phyloP scores from a whole-genome alignment of 2,888 invertebrate species.

The Harpagoxenus sublaevis region DNA sequence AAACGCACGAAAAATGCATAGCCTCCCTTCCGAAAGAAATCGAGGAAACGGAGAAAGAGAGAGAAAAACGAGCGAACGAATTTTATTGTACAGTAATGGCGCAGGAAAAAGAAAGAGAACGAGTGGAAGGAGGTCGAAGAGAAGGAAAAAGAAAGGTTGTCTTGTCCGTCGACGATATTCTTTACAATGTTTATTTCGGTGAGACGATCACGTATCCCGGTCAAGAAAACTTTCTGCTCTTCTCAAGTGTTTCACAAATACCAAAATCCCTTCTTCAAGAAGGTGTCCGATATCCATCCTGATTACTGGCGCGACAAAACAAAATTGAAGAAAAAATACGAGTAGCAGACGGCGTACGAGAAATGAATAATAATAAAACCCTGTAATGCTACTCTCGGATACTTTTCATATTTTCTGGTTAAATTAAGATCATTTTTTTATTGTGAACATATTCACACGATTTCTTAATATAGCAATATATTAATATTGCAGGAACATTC shows the following conservation, averaged over 20 bases:
- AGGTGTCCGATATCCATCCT: constrained; percentile 43
- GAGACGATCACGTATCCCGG: constrained; percentile 63
- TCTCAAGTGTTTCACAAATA: constrained; percentile 47
- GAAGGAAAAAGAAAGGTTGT: constrained; percentile 17
- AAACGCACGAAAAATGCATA: constrained; percentile 84
- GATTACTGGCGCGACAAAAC: constrained; percentile 15
- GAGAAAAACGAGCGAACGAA: not conserved
- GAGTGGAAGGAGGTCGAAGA: constrained; percentile 10
- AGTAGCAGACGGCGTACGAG: constrained; percentile 1
- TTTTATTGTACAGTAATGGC: constrained; percentile 25
- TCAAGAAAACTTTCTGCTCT: constrained; percentile 67
- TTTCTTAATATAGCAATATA: not conserved
- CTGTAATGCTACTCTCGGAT: not conserved
- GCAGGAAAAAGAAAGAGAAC: constrained; percentile 10
- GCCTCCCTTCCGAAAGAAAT: constrained; percentile 77
- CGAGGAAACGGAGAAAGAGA: constrained; percentile 53
- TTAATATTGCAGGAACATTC: not conserved
- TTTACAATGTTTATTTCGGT: constrained; percentile 70
- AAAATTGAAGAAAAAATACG: constrained; percentile 38
- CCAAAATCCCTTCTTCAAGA: constrained; percentile 37
- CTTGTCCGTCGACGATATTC: constrained; percentile 60
- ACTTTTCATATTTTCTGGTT: constrained; percentile 7
- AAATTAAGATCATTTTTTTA: constrained; percentile 4
- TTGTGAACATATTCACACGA: not conserved
- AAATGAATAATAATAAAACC: constrained; percentile 5